Conservation (phyloP, 2,888 invertebrate species). For the Troides oblongomaculatus region DNA sequence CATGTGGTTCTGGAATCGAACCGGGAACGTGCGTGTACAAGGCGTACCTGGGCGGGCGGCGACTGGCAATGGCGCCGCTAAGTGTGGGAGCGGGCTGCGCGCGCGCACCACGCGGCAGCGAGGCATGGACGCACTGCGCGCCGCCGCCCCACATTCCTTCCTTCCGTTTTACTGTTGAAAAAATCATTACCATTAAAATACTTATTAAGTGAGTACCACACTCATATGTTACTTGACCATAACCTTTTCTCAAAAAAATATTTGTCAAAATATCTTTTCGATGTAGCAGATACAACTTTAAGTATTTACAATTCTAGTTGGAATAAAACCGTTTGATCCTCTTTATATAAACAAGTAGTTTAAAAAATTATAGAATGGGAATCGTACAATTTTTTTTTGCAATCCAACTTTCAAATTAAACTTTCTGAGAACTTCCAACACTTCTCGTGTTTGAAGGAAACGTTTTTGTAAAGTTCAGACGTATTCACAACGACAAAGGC, state of each 20-base stretch:
- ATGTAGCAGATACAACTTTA: too few relatives aligned
- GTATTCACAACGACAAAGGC: slow-evolving; percentile 20
- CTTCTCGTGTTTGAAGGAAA: slow-evolving; percentile 11
- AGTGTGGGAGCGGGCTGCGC: slow-evolving; percentile 73
- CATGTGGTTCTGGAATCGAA: too few relatives aligned
- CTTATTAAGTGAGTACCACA: too few relatives aligned
- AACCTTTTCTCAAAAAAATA: too few relatives aligned
- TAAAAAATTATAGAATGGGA: neutral
- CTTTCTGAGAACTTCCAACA: neutral
- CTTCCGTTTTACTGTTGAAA: slow-evolving; percentile 61
- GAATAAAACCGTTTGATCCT: too few relatives aligned
- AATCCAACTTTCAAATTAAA: neutral
- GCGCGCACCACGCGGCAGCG: slow-evolving; percentile 72
- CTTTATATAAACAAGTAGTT: too few relatives aligned
- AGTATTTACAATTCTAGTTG: too few relatives aligned
- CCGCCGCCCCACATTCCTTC: slow-evolving; percentile 77
- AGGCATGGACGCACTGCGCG: slow-evolving; percentile 77
- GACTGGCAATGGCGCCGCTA: slow-evolving; percentile 74
- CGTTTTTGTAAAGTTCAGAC: slow-evolving; percentile 16
- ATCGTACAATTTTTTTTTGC: neutral
- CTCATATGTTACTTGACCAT: too few relatives aligned
- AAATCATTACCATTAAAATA: neutral
- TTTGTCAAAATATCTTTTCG: too few relatives aligned
- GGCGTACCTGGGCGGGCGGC: slow-evolving; percentile 71
- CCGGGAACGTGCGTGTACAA: too few relatives aligned